Conservation (phyloP, 2,113 vertebrate genomes). For the Pygoscelis adeliae region DNA sequence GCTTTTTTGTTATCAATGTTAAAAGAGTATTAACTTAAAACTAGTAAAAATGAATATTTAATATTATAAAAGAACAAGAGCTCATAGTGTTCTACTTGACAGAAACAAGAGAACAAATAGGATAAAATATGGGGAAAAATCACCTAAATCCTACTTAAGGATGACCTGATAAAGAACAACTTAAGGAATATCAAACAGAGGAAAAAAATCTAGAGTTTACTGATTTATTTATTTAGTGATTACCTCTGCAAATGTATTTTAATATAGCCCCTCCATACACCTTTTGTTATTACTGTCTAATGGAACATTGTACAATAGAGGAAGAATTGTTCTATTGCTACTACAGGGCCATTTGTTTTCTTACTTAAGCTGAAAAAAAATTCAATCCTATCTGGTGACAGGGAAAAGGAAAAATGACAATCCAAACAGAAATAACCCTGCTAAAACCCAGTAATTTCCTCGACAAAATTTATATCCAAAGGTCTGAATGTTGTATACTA, state of each 20-base stretch:
- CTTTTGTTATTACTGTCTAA: not conserved
- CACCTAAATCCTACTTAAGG: not conserved
- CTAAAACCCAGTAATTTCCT: not conserved
- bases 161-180: not conserved
- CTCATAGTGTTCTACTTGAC: not conserved
- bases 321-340: not conserved
- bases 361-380: not conserved
- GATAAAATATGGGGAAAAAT: not conserved
- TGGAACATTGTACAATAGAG: not conserved
- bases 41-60: not conserved
- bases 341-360: not conserved
- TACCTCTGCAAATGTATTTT: not conserved
- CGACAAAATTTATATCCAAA: not conserved
- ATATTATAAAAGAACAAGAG: not conserved
- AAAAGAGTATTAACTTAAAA: not conserved
- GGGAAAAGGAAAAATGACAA: not conserved
- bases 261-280: not conserved
- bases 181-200: not conserved
- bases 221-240: not conserved
- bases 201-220: not conserved
- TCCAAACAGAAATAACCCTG: not conserved
- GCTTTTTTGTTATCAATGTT: not conserved
- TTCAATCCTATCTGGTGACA: not conserved
- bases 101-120: not conserved
- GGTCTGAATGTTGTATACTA: not conserved